Evolutionary conservation across 2,113 vertebrate species (phyloP), one percentile per base, ranked within the genome.

Genomic region (Tragelaphus scriptus): DNA sequence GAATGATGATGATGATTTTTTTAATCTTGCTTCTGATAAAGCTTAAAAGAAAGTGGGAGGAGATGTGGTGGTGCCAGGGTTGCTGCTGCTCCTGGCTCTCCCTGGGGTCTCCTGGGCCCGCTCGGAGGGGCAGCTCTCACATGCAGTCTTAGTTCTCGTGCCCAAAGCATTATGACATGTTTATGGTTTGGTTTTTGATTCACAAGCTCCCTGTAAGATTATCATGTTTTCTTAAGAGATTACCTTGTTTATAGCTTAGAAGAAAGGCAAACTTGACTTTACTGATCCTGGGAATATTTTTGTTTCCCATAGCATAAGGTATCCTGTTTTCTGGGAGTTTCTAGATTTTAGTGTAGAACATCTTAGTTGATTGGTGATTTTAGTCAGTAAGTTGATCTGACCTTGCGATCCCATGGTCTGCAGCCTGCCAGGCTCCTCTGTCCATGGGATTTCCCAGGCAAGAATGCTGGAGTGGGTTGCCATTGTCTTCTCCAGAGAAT

Each of bases 261-360:
- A 55, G 68, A 36, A 88, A 77, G 81, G 88, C 30, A 49, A 10
- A 53, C 40, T 16, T 89, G 71, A 77, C 36, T 21, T 91, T 40
- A 89, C 88, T 61, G n/a, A 96, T 53, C 40, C 63, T 91, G 61
- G 30, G 21, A 85, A 58, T 68, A 19, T 79, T 96, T 96, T 91
- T 92, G 53, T 94, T 97, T 82, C 77, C 81, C 61, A 47, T 44
- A 51, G 23, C 91, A 26, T 49, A 51, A 90, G 36, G 15, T 90
- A 47, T 88, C 40, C 21, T 88, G 26, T 91, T 87, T 85, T 86
- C 55, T 68, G 71, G 61, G 49, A 71, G 79, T 92, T 87, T 95
- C 77, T 94, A 61, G 82, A 85, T 94, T 47, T 65, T 63, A 77
- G 55, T 68, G 30, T 65, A 3, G 63, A 89, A 26, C 44, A 53